Evolutionary conservation across 2,113 vertebrate genomes (phyloP).

Genomic region (Bos javanicus): DNA sequence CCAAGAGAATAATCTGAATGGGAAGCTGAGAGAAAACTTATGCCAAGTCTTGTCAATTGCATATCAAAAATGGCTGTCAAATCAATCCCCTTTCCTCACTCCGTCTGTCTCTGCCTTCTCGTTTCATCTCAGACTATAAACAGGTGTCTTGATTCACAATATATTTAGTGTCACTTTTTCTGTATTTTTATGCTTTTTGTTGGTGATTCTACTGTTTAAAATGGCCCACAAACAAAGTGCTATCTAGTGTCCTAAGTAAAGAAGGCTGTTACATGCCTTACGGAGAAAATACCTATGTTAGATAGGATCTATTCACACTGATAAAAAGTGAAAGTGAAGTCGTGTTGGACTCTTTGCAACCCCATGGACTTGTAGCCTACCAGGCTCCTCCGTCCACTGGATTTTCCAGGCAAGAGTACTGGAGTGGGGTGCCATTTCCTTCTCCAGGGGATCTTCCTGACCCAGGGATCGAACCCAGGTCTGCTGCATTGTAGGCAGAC

Average conservation of each 20-base stretch:
- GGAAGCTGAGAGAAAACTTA: too few relatives aligned
- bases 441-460: not conserved
- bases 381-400: not conserved
- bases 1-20: not conserved
- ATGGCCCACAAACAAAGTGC: not conserved
- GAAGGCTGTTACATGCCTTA: not conserved
- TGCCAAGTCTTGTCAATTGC: not conserved
- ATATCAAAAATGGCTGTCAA: accelerated
- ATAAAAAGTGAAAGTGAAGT: not conserved
- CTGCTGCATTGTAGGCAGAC: not conserved
- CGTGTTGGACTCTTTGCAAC: accelerated
- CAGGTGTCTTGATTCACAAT: not conserved
- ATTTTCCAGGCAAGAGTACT: not conserved
- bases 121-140: not conserved
- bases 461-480: not conserved
- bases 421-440: not conserved
- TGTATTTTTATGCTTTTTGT: not conserved
- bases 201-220: not conserved
- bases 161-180: not conserved
- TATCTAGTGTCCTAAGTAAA: not conserved
- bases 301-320: not conserved
- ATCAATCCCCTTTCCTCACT: not conserved
- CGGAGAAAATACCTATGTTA: not conserved
- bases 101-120: not conserved
- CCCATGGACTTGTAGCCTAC: not conserved